Percentiles rank a stretch among this genome's conserved stretches.
These are phyloP conservation scores for Campoletis sonorensis DNA, from an alignment of 1,140 invertebrate species.

Conservation along the genomic window DNA sequence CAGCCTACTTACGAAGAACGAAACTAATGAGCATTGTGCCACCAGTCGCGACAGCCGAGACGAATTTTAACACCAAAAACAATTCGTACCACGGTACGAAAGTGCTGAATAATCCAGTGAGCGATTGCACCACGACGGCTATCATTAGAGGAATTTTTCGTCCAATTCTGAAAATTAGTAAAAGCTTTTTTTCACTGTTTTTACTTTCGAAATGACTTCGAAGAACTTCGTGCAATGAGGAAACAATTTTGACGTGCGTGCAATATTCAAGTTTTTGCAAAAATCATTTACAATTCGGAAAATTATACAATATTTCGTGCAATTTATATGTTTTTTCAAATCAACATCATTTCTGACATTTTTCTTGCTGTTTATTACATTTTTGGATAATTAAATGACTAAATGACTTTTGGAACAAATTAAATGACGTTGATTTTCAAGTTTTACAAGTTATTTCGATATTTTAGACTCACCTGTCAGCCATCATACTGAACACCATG, in stretches of 20 bases:
- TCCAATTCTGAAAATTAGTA: slow-evolving; percentile 79
- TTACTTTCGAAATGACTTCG: not conserved
- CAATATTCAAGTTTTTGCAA: not conserved
- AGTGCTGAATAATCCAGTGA: slow-evolving; percentile 80
- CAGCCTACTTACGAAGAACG: slow-evolving; percentile 77
- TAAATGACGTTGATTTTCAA: too few species aligned
- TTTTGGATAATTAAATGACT: not conserved
- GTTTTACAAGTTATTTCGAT: not conserved
- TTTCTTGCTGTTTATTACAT: too few species aligned
- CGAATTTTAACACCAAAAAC: slow-evolving; percentile 83
- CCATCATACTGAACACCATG: slow-evolving; percentile 84
- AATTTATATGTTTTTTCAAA: not conserved
- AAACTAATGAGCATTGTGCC: slow-evolving; percentile 82
- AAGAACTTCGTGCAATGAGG: not conserved
- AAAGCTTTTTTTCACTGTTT: slow-evolving; percentile 7
- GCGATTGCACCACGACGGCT: slow-evolving; percentile 81
- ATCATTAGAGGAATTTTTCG: slow-evolving; percentile 81
- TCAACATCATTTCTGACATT: too few species aligned
- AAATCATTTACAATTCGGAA: not conserved
- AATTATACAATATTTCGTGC: not conserved
- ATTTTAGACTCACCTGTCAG: slow-evolving; percentile 82
- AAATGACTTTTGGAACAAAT: too few species aligned
- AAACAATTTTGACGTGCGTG: not conserved
- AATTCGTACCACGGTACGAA: slow-evolving; percentile 82
- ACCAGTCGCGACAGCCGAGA: slow-evolving; percentile 83